Conservation (phyloP, 2,113 vertebrate species). For the Sitta europaea region DNA sequence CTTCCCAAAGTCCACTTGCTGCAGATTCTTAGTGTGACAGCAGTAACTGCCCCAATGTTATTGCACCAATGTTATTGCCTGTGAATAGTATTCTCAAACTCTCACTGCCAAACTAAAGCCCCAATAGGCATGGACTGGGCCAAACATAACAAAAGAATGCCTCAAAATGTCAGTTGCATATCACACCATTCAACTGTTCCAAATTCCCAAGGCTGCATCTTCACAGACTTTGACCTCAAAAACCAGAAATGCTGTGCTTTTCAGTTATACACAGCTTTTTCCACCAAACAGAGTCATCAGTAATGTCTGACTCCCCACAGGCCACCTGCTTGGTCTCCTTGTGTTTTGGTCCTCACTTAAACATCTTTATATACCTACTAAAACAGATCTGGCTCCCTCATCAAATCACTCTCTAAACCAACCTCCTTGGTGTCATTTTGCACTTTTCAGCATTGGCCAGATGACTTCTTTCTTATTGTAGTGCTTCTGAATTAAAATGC, state of each 20-base stretch:
- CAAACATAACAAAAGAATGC: background rate
- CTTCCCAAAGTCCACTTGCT: background rate
- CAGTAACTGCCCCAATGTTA: background rate
- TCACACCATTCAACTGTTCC: background rate
- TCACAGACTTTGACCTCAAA: background rate
- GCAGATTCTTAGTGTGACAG: background rate
- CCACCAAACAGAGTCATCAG: background rate
- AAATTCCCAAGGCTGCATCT: background rate
- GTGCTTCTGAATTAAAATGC: background rate
- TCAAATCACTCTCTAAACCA: background rate
- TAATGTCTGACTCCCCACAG: background rate
- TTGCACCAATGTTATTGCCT: background rate
- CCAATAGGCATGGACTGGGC: background rate
- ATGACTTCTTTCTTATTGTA: fast-evolving
- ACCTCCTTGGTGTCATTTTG: background rate
- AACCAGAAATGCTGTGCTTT: background rate
- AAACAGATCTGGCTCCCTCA: background rate
- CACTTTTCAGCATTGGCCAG: background rate
- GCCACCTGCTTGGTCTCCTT: background rate
- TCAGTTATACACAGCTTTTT: background rate
- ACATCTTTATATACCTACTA: background rate
- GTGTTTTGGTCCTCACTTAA: background rate
- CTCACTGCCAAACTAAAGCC: background rate
- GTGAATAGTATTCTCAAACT: background rate
- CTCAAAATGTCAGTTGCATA: background rate